Evolutionary conservation across 2,113 vertebrate genomes (phyloP), one percentile per base, ranked within the genome.

Genomic region (Leucopternis melanops): DNA sequence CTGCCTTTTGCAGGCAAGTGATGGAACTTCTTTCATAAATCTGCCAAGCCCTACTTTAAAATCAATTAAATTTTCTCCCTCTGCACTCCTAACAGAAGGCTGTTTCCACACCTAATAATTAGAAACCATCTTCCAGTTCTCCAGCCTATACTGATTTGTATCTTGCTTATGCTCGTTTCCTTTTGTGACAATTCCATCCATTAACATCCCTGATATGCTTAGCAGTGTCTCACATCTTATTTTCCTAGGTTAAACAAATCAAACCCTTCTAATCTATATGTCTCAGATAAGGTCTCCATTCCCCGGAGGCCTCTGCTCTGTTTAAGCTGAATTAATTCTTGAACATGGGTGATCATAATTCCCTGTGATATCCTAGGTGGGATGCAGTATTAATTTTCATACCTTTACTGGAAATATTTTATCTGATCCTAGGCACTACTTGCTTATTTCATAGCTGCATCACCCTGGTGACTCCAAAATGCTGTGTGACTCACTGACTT

Each of bases 211-310:
- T 23, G 49, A 65, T 72, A 86, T 1, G 14, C 79, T 75, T 72
- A 82, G 34, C 88, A 72, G 34, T 72, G 40, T 57, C 66, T 93
- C 71, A 77, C 18, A 23, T 84, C n/a, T 74, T 89, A 74, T 80
- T 94, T 93, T 94, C 32, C 21, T 31, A 55, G 62, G 81, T 94
- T 95, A 94, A 95, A 95, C 74, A 94, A 93, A 88, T 85, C 78
- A 87, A 81, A 87, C 26, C 9, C 23, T 82, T 79, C 47, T 74
- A 90, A 90, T 75, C 38, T 85, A 44, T n/a, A 13, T 42, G 16
- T 82, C 74, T 92, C 57, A 65, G 65, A 72, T 29, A 95, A 87
- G 16, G 23, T 61, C 8, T 79, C 12, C 57, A 49, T 94, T 88
- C 44, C 38, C 61, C 34, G 61, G 78, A 85, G 62, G 27, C 52